Percentiles rank a stretch among this genome's conserved stretches.
These are phyloP conservation scores for Podotricha telesiphe DNA, from an alignment of 2,888 invertebrate genomes.

Conservation along the genomic window DNA sequence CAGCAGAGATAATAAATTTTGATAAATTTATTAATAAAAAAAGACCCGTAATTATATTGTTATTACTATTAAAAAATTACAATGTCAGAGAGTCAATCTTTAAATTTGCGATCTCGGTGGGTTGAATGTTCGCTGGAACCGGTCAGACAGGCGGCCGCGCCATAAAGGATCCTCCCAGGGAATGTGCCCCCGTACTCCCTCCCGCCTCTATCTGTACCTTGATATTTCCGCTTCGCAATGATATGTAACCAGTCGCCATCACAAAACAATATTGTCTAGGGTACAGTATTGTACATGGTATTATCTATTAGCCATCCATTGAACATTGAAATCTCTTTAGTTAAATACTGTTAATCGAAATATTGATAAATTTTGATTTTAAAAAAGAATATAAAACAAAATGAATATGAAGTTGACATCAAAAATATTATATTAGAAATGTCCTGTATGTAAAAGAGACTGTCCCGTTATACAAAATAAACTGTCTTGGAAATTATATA, in stretches of 20 bases:
- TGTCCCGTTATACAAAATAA: too few relatives aligned
- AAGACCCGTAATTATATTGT: neutral
- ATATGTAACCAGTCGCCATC: constrained; percentile 45
- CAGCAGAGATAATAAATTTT: neutral
- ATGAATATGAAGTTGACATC: neutral
- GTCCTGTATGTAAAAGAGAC: too few relatives aligned
- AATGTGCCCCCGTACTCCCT: constrained; percentile 57
- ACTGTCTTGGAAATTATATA: too few relatives aligned
- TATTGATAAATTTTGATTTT: too few relatives aligned
- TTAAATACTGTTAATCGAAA: neutral
- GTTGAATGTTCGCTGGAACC: constrained; percentile 78
- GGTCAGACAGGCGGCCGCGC: constrained; percentile 61
- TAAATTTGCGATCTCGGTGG: constrained; percentile 63
- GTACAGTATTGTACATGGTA: neutral
- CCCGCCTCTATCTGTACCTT: constrained; percentile 54
- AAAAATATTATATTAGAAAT: too few relatives aligned
- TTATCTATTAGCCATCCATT: constrained; percentile 4
- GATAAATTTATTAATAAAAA: neutral
- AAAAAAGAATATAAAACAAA: too few relatives aligned
- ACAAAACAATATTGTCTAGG: constrained; percentile 30
- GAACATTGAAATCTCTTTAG: neutral
- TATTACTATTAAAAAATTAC: constrained; percentile 28
- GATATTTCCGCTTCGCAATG: constrained; percentile 64
- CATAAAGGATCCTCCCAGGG: constrained; percentile 73
- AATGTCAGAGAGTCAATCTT: constrained; percentile 44